Evolutionary conservation across 2,113 vertebrate genomes (phyloP).

Genomic region (Gallinago media): DNA sequence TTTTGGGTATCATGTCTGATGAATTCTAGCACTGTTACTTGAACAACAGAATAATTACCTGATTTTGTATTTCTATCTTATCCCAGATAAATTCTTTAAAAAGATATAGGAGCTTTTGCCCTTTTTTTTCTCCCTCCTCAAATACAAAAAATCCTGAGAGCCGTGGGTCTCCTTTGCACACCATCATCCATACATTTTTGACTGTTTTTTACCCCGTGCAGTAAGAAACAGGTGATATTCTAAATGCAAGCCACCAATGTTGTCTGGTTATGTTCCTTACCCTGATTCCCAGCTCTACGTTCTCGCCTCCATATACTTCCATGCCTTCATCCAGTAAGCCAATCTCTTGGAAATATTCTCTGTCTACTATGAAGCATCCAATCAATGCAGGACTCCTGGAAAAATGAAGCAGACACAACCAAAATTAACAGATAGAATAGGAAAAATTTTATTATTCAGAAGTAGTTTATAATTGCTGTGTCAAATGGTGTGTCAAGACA

Average conservation of each 20-base stretch:
- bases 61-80: background rate
- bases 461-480: background rate
- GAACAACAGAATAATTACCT: background rate
- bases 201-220: rapidly evolving
- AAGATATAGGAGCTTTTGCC: background rate
- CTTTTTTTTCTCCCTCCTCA: background rate
- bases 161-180: background rate
- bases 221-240: background rate
- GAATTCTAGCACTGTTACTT: background rate
- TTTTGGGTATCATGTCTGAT: background rate
- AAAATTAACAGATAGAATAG: background rate
- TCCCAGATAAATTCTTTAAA: background rate
- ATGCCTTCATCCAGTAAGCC: constrained; percentile 97
- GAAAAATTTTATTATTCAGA: background rate
- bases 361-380: constrained; percentile 97
- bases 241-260: background rate
- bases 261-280: constrained; percentile 76
- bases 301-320: constrained; percentile 98
- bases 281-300: constrained; percentile 96
- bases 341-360: constrained; percentile 97
- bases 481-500: background rate
- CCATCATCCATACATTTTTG: background rate
- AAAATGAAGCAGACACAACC: background rate
- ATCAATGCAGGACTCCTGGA: constrained; percentile 96
- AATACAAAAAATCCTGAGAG: background rate